A percentile compares a stretch with the other conserved stretches of the same genome.
Conservation (phyloP, 2,113 vertebrate genomes). For the Cervus canadensis region DNA sequence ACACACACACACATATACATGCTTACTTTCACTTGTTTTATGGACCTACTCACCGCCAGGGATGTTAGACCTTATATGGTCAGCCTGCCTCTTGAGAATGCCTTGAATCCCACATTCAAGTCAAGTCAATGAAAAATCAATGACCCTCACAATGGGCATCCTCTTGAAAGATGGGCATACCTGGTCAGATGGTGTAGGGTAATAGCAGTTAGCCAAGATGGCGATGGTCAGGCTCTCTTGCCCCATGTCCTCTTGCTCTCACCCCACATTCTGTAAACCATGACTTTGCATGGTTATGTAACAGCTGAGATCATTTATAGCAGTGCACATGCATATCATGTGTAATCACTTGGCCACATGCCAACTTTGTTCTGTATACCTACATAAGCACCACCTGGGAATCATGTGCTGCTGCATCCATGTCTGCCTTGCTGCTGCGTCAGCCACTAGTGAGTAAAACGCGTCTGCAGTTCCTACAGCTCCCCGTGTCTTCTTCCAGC, state of each 20-base stretch:
- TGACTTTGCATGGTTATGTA: background rate
- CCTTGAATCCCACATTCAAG: background rate
- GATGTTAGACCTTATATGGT: background rate
- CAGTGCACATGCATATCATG: fast-evolving
- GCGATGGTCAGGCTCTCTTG: fast-evolving
- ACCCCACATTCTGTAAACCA: background rate
- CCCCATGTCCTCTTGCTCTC: background rate
- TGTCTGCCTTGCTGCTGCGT: background rate
- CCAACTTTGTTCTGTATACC: background rate
- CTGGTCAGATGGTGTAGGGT: background rate
- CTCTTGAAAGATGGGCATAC: background rate
- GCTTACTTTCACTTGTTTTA: background rate
- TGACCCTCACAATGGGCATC: background rate
- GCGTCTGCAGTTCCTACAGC: background rate
- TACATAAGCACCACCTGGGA: background rate
- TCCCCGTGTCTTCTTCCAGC: background rate
- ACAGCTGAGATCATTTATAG: background rate
- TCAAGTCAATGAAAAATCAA: background rate
- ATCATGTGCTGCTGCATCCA: background rate
- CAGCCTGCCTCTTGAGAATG: background rate
- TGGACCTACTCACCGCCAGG: background rate
- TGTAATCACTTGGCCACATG: background rate
- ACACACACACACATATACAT: background rate
- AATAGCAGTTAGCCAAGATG: background rate
- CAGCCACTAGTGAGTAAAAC: background rate